Evolutionary conservation across 1,140 invertebrate genomes (phyloP).

Genomic region (Cotesia glomerata): DNA sequence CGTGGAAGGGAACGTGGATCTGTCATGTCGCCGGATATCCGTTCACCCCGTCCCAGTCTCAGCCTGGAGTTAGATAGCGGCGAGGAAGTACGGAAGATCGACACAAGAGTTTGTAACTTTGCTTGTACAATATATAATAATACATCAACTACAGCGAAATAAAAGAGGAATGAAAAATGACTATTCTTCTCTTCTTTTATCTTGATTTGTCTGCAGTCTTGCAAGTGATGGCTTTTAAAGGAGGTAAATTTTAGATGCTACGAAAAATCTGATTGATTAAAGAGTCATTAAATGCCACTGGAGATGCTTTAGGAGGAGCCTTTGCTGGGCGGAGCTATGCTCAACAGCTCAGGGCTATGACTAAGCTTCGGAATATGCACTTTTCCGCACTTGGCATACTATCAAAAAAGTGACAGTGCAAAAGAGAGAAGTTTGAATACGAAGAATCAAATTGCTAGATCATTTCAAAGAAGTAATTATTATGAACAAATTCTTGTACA

Average conservation of each 20-base stretch:
- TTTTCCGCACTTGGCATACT: conserved; percentile 50
- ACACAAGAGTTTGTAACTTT: not conserved
- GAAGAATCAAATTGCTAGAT: conserved; percentile 7
- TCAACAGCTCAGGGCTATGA: conserved; percentile 30
- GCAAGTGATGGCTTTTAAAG: no score
- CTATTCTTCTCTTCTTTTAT: no score
- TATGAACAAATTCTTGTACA: not conserved
- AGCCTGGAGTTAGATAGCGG: conserved; percentile 26
- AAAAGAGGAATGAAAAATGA: not conserved
- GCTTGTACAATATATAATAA: not conserved
- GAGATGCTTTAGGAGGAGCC: conserved; percentile 8
- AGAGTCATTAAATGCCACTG: conserved; percentile 9
- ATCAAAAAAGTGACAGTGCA: conserved; percentile 37
- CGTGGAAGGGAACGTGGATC: conserved; percentile 40
- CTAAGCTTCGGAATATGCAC: conserved; percentile 42
- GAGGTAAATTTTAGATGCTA: not conserved
- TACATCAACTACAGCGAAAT: not conserved
- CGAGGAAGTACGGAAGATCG: conserved; percentile 31
- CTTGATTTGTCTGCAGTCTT: no score
- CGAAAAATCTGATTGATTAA: conserved; percentile 1
- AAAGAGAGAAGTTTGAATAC: conserved; percentile 7
- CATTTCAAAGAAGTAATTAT: conserved; percentile 13
- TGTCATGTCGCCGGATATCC: conserved; percentile 55
- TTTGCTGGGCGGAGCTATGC: conserved; percentile 28
- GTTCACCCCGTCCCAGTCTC: conserved; percentile 43